These are phyloP conservation scores for Stomatorhinus walkeri DNA, from an alignment of 2,797 vertebrate genomes.

Conservation along the genomic window DNA sequence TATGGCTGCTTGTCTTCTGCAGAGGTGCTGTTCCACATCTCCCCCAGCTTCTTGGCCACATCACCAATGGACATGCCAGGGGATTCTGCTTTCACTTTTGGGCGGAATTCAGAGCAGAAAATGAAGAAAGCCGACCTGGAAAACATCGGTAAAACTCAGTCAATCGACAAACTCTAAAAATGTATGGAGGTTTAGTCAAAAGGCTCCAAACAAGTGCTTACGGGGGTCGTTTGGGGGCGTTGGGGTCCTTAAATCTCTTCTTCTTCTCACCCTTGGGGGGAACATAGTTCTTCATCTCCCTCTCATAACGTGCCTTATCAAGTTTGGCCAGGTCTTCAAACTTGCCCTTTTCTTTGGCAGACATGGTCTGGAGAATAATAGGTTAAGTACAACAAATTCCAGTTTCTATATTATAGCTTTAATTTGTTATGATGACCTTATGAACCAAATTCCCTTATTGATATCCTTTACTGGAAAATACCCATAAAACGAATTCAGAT, in stretches of 20 bases:
- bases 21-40: slow-evolving; percentile 90
- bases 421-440: not conserved
- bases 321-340: slow-evolving; percentile 93
- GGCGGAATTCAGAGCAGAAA: slow-evolving; percentile 91
- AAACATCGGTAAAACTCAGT: not conserved
- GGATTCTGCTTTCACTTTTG: slow-evolving; percentile 86
- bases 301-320: slow-evolving; percentile 93
- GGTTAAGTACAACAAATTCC: not conserved
- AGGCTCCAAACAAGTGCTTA: slow-evolving; percentile 58
- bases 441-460: not conserved
- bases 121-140: slow-evolving; percentile 96
- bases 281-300: slow-evolving; percentile 93
- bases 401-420: not conserved
- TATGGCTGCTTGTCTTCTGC: slow-evolving; percentile 89
- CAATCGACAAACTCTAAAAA: not conserved
- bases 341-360: slow-evolving; percentile 90
- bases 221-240: slow-evolving; percentile 98
- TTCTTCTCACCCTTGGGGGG: slow-evolving; percentile 87
- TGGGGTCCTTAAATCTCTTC: slow-evolving; percentile 96
- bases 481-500: not conserved
- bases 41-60: slow-evolving; percentile 88
- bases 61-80: slow-evolving; percentile 89
- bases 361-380: slow-evolving; percentile 72
- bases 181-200: no score
- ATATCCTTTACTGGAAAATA: not conserved